Percentiles rank a stretch among this genome's conserved stretches.
Evolutionary conservation across 1,140 invertebrate genomes (phyloP).

Genomic region (Caenorhabditis remanei): DNA sequence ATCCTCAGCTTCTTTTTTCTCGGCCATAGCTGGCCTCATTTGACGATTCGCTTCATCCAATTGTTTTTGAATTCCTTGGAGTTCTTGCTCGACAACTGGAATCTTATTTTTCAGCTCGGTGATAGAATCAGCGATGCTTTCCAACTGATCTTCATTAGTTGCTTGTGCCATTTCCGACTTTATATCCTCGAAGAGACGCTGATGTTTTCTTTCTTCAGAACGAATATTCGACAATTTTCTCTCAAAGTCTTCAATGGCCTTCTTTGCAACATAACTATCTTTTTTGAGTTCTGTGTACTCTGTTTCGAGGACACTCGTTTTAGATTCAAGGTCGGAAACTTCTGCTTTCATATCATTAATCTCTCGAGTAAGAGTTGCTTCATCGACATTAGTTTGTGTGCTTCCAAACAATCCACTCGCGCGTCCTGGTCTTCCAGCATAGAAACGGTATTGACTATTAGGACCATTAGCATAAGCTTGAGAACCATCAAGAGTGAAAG

Average conservation of each 20-base stretch:
- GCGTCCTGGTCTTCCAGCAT: constrained; percentile 30
- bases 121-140: neutral
- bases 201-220: neutral
- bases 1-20: constrained; percentile 8
- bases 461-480: constrained; percentile 17
- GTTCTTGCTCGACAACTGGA: neutral
- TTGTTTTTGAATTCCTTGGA: neutral
- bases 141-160: neutral
- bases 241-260: neutral
- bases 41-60: neutral
- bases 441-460: constrained; percentile 68
- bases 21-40: neutral
- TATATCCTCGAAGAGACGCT: neutral
- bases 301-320: neutral
- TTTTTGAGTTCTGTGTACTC: neutral
- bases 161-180: neutral
- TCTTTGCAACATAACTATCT: neutral
- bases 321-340: neutral
- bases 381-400: constrained; percentile 6
- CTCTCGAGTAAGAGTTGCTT: neutral
- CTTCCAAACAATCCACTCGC: neutral
- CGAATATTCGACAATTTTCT: constrained; percentile 14
- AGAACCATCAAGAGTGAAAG: constrained; percentile 46
- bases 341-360: neutral
- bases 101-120: constrained; percentile 22